phyloP scores from a whole-genome alignment of 2,888 invertebrate species.

The Acronicta aceris region DNA sequence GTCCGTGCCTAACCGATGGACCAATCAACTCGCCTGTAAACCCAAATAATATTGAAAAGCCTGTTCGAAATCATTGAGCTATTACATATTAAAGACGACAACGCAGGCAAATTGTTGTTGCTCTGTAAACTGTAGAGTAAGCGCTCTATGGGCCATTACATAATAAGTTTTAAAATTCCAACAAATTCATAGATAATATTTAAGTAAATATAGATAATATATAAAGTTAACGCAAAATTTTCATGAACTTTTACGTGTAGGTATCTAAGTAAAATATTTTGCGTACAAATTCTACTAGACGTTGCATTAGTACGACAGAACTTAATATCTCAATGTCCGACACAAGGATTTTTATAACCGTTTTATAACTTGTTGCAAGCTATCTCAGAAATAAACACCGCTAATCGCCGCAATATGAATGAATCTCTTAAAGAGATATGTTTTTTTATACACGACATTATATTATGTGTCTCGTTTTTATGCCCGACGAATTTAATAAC shows the following conservation, averaged over 20 bases:
- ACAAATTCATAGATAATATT: background rate
- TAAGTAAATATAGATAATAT: too few species aligned
- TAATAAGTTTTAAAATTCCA: background rate
- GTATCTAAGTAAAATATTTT: too few species aligned
- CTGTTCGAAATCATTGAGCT: conserved; percentile 59
- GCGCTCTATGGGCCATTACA: background rate
- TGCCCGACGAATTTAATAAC: conserved; percentile 14
- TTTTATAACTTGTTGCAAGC: conserved; percentile 59
- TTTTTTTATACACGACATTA: conserved; percentile 25
- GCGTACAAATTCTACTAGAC: too few species aligned
- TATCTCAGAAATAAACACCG: conserved; percentile 51
- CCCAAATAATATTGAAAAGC: conserved; percentile 74
- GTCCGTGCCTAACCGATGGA: conserved; percentile 70
- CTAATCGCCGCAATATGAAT: conserved; percentile 51
- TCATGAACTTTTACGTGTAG: background rate
- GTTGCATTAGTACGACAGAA: background rate
- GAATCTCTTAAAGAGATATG: conserved; percentile 36
- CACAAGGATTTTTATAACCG: conserved; percentile 62
- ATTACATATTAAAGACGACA: background rate
- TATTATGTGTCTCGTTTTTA: conserved; percentile 37
- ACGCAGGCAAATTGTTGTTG: background rate
- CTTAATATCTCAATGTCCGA: conserved; percentile 37
- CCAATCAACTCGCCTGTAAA: conserved; percentile 72
- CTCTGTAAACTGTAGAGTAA: background rate
- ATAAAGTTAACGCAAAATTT: too few species aligned